Conservation (phyloP, 1,140 invertebrate genomes). For the Dufourea novaeangliae region DNA sequence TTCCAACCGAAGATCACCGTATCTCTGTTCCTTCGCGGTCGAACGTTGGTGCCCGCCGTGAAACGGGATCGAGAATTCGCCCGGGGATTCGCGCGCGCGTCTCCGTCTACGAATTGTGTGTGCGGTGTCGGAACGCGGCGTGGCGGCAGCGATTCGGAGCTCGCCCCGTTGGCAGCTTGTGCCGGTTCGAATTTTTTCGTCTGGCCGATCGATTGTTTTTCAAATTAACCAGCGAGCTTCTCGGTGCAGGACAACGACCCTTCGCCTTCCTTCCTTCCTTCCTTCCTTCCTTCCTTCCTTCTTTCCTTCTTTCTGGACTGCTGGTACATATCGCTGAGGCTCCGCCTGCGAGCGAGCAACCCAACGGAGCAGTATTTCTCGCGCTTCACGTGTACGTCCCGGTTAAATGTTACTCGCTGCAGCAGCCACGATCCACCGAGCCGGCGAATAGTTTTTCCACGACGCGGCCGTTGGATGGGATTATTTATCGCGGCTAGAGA, state of each 20-base stretch:
- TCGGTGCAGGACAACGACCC: background rate
- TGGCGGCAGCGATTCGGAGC: background rate
- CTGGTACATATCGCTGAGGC: too few species aligned
- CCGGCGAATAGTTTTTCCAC: too few species aligned
- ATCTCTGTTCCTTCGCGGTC: background rate
- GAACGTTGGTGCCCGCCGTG: too few species aligned
- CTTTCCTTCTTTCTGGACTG: background rate
- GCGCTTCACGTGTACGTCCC: too few species aligned
- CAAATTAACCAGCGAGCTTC: background rate
- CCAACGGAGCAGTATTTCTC: too few species aligned
- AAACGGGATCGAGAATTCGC: too few species aligned
- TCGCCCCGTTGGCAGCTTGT: background rate
- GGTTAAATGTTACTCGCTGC: too few species aligned
- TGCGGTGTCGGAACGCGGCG: background rate
- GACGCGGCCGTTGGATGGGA: too few species aligned
- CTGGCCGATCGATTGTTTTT: conserved; percentile 1
- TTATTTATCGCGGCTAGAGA: too few species aligned
- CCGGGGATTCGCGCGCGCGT: too few species aligned
- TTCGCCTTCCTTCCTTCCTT: background rate
- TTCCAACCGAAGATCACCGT: background rate
- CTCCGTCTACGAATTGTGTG: background rate
- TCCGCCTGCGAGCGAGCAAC: too few species aligned
- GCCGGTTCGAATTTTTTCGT: background rate
- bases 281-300: background rate
- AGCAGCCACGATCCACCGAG: too few species aligned